phyloP scores from a whole-genome alignment of 2,797 vertebrate genomes.

The Scyliorhinus canicula region DNA sequence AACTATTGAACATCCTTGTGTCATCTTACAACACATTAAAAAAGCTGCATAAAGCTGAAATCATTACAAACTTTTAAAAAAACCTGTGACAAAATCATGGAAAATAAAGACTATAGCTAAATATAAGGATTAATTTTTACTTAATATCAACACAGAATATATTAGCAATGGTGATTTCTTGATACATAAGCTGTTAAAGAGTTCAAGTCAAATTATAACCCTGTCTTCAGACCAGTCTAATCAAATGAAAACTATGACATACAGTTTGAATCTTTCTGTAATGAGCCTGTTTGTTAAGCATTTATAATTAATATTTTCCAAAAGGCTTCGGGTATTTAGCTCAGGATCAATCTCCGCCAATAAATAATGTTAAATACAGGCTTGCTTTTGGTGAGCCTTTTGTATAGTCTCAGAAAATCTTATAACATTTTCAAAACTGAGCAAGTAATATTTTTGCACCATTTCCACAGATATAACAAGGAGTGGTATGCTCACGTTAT shows the following conservation, averaged over 20 bases:
- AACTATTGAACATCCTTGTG: slow-evolving; percentile 46
- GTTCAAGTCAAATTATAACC: slow-evolving; percentile 20
- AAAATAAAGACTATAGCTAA: neutral
- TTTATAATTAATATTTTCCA: slow-evolving; percentile 29
- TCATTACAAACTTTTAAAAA: slow-evolving; percentile 25
- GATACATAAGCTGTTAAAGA: neutral
- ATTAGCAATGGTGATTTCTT: slow-evolving; percentile 1
- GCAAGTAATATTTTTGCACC: neutral
- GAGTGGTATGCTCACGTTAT: neutral
- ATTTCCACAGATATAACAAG: neutral
- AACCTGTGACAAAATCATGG: neutral
- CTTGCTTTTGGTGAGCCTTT: neutral
- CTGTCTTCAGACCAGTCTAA: neutral
- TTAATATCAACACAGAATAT: neutral
- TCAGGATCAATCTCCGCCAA: neutral
- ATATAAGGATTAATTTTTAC: neutral
- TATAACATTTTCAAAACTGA: neutral
- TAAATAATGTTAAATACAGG: neutral
- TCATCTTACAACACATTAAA: slow-evolving; percentile 44
- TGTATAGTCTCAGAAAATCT: neutral
- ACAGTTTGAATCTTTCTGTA: slow-evolving; percentile 17
- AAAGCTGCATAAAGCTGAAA: slow-evolving; percentile 35
- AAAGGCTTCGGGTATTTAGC: neutral
- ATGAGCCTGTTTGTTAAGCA: slow-evolving; percentile 31
- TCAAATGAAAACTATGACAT: slow-evolving; percentile 13